Evolutionary conservation across 2,888 invertebrate species (phyloP).

Genomic region (Melanchra persicariae): DNA sequence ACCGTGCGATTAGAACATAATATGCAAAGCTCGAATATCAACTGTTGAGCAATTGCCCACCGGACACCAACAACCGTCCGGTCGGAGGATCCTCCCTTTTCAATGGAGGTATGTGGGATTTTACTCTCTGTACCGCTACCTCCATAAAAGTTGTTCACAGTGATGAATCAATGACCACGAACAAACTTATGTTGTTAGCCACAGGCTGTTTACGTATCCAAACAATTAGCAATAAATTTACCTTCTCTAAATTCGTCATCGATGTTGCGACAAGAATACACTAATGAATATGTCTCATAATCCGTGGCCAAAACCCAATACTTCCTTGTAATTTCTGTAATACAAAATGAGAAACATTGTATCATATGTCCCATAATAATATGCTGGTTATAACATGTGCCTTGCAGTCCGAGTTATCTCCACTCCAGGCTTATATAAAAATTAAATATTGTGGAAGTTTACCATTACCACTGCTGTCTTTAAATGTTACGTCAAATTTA

Average conservation of each 20-base stretch:
- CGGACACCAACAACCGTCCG: too few relatives aligned
- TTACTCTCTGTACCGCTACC: too few relatives aligned
- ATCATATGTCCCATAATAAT: neutral
- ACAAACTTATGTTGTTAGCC: too few relatives aligned
- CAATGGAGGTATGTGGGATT: too few relatives aligned
- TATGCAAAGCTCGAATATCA: too few relatives aligned
- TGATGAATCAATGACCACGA: too few relatives aligned
- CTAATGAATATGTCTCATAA: constrained; percentile 91
- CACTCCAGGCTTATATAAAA: neutral
- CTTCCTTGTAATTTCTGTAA: constrained; percentile 73
- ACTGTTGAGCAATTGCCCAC: too few relatives aligned
- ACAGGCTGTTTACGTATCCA: too few relatives aligned
- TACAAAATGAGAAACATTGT: constrained; percentile 19
- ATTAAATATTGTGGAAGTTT: neutral
- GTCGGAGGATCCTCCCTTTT: too few relatives aligned
- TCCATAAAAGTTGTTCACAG: too few relatives aligned
- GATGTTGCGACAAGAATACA: constrained; percentile 92
- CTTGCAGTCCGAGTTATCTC: neutral
- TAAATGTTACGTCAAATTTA: constrained; percentile 80
- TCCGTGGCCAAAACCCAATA: constrained; percentile 90
- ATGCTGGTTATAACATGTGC: neutral
- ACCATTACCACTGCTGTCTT: constrained; percentile 75
- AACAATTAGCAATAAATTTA: constrained; percentile 48
- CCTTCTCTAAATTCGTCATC: constrained; percentile 76
- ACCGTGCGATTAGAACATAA: too few relatives aligned